Conservation (phyloP, 2,888 invertebrate species). For the Brachyptera risi region DNA sequence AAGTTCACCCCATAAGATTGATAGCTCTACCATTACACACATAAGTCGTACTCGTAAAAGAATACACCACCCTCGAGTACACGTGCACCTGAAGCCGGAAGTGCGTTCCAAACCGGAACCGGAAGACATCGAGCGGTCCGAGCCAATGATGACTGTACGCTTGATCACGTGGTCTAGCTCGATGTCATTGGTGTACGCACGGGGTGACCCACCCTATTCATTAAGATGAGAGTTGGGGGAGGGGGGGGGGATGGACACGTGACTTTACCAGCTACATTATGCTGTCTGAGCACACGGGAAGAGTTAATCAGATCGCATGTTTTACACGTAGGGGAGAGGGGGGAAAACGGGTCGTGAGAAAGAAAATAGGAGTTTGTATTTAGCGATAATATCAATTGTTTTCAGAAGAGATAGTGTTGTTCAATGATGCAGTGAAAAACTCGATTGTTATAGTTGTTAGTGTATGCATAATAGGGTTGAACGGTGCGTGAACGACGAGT, state of each 20-base stretch:
- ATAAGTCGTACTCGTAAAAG: too few species aligned
- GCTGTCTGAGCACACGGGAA: background rate
- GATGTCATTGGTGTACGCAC: background rate
- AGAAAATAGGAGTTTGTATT: too few species aligned
- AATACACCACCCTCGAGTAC: background rate
- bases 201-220: background rate
- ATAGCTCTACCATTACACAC: too few species aligned
- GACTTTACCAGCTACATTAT: too few species aligned
- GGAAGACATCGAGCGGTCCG: background rate
- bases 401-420: too few species aligned
- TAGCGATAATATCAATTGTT: too few species aligned
- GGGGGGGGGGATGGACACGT: background rate
- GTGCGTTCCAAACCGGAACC: background rate
- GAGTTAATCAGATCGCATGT: background rate
- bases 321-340: background rate
- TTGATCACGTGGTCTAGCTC: background rate
- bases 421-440: too few species aligned
- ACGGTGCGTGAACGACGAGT: too few species aligned
- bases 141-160: background rate
- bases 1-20: too few species aligned
- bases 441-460: too few species aligned
- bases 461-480: too few species aligned
- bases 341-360: too few species aligned
- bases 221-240: background rate
- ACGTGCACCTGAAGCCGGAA: slow-evolving; percentile 20